These are phyloP conservation scores for Rotaria macrura DNA, from an alignment of 2,888 invertebrate species.

Conservation along the genomic window DNA sequence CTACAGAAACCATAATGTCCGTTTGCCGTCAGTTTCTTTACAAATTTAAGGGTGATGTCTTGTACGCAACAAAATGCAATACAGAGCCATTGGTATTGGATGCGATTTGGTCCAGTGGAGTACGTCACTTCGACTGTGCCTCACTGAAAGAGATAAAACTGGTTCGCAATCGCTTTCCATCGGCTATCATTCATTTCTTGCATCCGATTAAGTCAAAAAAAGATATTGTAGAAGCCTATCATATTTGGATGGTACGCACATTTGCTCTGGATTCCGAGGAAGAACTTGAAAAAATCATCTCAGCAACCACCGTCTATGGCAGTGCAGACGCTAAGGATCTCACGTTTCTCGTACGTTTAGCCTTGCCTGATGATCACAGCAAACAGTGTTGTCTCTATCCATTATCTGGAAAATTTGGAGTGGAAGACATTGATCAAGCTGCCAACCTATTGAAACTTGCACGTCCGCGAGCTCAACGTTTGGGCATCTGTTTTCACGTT, in stretches of 20 bases:
- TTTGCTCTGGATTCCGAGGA: neutral
- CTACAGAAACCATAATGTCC: neutral
- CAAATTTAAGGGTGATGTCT: neutral
- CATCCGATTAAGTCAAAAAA: neutral
- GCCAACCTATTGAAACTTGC: neutral
- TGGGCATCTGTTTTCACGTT: neutral
- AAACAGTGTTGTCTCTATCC: neutral
- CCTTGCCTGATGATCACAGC: neutral
- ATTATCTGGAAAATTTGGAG: neutral
- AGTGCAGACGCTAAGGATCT: neutral
- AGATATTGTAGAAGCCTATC: neutral
- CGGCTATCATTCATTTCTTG: neutral
- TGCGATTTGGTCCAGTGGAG: neutral
- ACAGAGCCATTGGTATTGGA: neutral
- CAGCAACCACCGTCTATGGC: too few species aligned
- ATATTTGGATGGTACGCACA: neutral
- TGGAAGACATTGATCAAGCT: neutral
- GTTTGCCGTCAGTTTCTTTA: neutral
- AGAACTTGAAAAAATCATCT: neutral
- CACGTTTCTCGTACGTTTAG: neutral
- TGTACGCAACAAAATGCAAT: neutral
- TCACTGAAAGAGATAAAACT: neutral
- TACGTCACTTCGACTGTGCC: neutral
- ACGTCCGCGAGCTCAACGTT: neutral
- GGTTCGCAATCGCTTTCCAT: neutral